Evolutionary conservation across 2,797 vertebrate species (phyloP).

Genomic region (Sebastes matsubarae): DNA sequence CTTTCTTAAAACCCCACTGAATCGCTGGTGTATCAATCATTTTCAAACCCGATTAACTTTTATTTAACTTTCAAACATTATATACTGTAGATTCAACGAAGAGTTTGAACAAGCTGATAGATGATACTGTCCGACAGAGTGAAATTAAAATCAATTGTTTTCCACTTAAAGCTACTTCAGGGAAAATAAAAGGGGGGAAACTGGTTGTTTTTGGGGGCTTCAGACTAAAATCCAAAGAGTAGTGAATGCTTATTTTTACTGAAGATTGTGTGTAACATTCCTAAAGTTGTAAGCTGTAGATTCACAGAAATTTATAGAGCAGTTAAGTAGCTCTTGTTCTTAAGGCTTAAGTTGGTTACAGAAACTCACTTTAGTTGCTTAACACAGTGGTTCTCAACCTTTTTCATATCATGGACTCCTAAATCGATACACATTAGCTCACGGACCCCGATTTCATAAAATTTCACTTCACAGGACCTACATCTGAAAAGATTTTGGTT

Average conservation of each 20-base stretch:
- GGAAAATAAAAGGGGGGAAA: not conserved
- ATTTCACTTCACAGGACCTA: too few species aligned
- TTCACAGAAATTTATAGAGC: not conserved
- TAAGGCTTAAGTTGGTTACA: not conserved
- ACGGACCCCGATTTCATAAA: too few species aligned
- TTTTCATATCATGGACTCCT: too few species aligned
- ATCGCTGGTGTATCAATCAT: not conserved
- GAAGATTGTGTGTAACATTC: not conserved
- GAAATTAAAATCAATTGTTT: not conserved
- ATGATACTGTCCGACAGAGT: not conserved
- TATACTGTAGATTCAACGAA: not conserved
- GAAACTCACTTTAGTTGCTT: not conserved
- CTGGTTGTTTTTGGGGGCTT: not conserved
- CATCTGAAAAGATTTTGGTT: too few species aligned
- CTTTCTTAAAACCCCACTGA: not conserved
- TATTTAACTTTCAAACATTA: not conserved
- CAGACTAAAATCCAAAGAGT: not conserved
- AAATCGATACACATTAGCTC: too few species aligned
- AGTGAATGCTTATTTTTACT: not conserved
- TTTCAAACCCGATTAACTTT: not conserved
- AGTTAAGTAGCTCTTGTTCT: not conserved
- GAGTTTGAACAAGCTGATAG: not conserved
- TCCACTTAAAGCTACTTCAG: not conserved
- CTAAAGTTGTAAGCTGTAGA: not conserved
- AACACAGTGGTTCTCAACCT: too few species aligned